A percentile compares a stretch with the other conserved stretches of the same genome.
Conservation (phyloP, 92 coral and sea anemone genomes). For the Palythoa grandiflora region DNA sequence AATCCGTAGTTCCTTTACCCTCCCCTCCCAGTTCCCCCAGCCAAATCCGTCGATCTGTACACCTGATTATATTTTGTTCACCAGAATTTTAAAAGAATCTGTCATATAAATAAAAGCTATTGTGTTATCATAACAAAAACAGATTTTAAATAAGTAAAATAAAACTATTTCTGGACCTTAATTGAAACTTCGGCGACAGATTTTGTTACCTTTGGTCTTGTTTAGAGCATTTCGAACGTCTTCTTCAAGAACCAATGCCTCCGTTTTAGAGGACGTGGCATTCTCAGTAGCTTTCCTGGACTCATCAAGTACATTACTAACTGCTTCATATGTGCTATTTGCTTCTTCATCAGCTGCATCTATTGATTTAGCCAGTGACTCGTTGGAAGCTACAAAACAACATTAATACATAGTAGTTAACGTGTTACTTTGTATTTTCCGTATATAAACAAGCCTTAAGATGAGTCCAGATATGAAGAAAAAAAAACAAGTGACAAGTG, state of each 20-base stretch:
- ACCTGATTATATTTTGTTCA: too few relatives aligned
- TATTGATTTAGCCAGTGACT: constrained; percentile 3
- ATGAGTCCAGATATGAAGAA: too few relatives aligned
- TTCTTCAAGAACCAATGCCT: constrained; percentile 74
- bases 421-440: background rate
- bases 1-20: too few relatives aligned
- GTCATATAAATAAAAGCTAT: too few relatives aligned
- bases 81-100: background rate
- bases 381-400: constrained; percentile 11
- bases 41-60: too few relatives aligned
- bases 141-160: background rate
- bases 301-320: background rate
- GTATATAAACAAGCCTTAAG: too few relatives aligned
- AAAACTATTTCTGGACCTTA: background rate
- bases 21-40: too few relatives aligned
- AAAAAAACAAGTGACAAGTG: too few relatives aligned
- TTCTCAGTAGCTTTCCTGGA: constrained; percentile 58
- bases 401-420: background rate
- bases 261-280: constrained; percentile 65
- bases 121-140: background rate
- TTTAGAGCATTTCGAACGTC: constrained; percentile 76
- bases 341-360: constrained; percentile 5
- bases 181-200: background rate
- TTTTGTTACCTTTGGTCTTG: constrained; percentile 68
- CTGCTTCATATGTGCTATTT: background rate